Conservation (phyloP, 2,888 invertebrate species). For the Drosophila paranaensis region DNA sequence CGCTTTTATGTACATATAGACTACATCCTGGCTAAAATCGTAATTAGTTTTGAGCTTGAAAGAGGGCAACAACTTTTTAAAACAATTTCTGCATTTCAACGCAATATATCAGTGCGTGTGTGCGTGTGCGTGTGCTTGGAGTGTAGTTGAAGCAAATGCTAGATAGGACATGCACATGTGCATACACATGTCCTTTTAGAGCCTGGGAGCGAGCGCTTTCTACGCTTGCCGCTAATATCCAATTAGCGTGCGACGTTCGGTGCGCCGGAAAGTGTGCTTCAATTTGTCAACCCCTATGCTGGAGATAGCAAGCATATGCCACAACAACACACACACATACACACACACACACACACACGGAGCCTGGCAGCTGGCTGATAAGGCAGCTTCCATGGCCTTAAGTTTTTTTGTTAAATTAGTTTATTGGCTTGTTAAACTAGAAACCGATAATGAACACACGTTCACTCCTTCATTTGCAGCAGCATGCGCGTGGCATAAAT, state of each 20-base stretch:
- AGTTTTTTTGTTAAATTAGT: slow-evolving; percentile 76
- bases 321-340: slow-evolving; percentile 24
- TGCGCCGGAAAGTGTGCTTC: slow-evolving; percentile 68
- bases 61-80: slow-evolving; percentile 26
- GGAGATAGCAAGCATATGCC: slow-evolving; percentile 55
- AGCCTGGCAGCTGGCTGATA: slow-evolving; percentile 58
- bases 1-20: not conserved
- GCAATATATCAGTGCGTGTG: not conserved
- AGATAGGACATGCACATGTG: slow-evolving; percentile 66
- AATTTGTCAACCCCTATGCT: slow-evolving; percentile 72
- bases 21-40: not conserved
- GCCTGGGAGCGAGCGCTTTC: slow-evolving; percentile 37
- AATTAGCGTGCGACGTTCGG: slow-evolving; percentile 65
- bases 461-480: slow-evolving; percentile 35
- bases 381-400: slow-evolving; percentile 57
- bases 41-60: slow-evolving; percentile 1
- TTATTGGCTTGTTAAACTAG: slow-evolving; percentile 74
- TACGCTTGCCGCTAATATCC: slow-evolving; percentile 76
- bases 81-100: slow-evolving; percentile 26
- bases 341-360: slow-evolving; percentile 25
- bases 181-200: slow-evolving; percentile 16
- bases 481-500: slow-evolving; percentile 68
- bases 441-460: slow-evolving; percentile 66
- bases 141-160: slow-evolving; percentile 20
- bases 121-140: slow-evolving; percentile 31